phyloP scores from a whole-genome alignment of 2,113 vertebrate species.

The Haplochromis burtoni region DNA sequence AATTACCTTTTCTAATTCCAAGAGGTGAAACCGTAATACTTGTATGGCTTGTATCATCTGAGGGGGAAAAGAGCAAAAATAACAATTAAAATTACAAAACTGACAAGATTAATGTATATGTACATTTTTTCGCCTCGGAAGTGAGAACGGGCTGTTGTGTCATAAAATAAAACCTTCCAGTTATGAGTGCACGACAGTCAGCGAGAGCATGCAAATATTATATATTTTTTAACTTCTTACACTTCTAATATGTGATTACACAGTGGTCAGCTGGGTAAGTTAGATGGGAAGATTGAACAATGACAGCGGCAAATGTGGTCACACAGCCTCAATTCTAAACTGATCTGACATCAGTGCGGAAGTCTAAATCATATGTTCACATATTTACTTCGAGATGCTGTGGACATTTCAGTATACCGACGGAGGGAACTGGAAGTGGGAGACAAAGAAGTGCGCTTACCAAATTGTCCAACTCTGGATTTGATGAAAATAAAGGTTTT shows the following conservation, averaged over 20 bases:
- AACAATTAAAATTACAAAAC: not conserved
- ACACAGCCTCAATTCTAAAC: slow-evolving; percentile 7
- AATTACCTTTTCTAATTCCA: slow-evolving; percentile 99
- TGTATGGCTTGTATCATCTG: slow-evolving; percentile 99
- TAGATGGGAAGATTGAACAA: not conserved
- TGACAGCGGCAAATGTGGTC: slow-evolving; percentile 37
- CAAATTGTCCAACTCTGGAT: slow-evolving; percentile 99
- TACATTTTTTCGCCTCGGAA: not conserved
- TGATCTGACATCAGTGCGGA: slow-evolving; percentile 24
- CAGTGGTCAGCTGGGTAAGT: slow-evolving; percentile 32
- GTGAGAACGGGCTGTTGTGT: not conserved
- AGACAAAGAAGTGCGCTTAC: slow-evolving; percentile 74
- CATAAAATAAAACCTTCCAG: not conserved
- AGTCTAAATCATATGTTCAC: slow-evolving; percentile 45
- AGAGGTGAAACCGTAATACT: slow-evolving; percentile 99
- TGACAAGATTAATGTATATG: not conserved
- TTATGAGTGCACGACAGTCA: not conserved
- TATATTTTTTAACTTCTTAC: not conserved
- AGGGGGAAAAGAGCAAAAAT: slow-evolving; percentile 17
- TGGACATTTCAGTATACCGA: slow-evolving; percentile 13
- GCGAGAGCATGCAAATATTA: not conserved
- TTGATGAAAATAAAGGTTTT: slow-evolving; percentile 99
- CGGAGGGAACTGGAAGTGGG: not conserved
- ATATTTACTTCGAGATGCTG: slow-evolving; percentile 42
- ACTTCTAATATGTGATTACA: not conserved